Conservation (phyloP, 2,888 invertebrate genomes). For the Brassicogethes aeneus region DNA sequence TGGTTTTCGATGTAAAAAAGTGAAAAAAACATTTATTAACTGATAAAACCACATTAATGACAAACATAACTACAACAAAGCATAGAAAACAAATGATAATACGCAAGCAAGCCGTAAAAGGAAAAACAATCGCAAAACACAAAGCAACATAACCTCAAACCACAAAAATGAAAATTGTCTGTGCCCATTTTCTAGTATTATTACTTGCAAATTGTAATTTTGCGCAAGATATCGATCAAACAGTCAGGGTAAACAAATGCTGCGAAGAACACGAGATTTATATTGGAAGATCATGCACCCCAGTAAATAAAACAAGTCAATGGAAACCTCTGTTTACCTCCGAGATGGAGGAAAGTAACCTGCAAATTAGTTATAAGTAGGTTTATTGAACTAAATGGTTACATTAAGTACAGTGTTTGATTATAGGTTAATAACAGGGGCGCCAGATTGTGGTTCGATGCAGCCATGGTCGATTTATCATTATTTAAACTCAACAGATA, state of each 20-base stretch:
- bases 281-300: conserved; percentile 57
- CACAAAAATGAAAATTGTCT: too few relatives aligned
- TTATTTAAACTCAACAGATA: conserved; percentile 50
- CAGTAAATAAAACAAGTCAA: conserved; percentile 52
- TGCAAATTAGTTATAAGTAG: conserved; percentile 44
- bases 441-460: conserved; percentile 61
- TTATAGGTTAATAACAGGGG: conserved; percentile 50
- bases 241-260: conserved; percentile 65
- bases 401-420: not conserved
- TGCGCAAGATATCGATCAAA: not conserved
- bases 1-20: too few relatives aligned
- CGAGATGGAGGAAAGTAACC: conserved; percentile 50
- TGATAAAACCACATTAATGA: too few relatives aligned
- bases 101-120: too few relatives aligned
- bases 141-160: too few relatives aligned
- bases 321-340: conserved; percentile 58
- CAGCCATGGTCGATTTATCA: conserved; percentile 62
- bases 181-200: too few relatives aligned
- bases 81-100: too few relatives aligned
- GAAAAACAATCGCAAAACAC: too few relatives aligned
- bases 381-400: conserved; percentile 9
- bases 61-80: too few relatives aligned
- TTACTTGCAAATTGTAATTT: too few relatives aligned
- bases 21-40: too few relatives aligned
- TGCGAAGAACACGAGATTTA: conserved; percentile 65